A percentile compares a stretch with the other conserved stretches of the same genome.
These are phyloP conservation scores for Heptranchias perlo DNA, from an alignment of 2,113 vertebrate species.

Conservation along the genomic window DNA sequence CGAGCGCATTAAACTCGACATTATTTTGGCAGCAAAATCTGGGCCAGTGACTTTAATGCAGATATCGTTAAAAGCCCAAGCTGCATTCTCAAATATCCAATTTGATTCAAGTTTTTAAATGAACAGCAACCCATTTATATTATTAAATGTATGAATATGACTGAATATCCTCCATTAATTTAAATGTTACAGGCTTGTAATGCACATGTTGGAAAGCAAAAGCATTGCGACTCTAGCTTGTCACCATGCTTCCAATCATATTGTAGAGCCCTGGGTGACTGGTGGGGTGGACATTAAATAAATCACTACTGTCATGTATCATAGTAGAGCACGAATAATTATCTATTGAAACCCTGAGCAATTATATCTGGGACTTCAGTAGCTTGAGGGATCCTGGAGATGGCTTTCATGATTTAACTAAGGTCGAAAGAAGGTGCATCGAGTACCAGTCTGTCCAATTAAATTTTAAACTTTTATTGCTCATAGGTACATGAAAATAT, in stretches of 20 bases:
- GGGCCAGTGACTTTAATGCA: background rate
- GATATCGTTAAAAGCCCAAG: background rate
- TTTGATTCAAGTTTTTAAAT: background rate
- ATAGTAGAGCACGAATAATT: background rate
- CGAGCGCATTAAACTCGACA: no score
- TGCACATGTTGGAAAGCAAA: background rate
- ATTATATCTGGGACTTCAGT: background rate
- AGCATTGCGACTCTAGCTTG: background rate
- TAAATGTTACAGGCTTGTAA: background rate
- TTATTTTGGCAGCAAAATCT: no score
- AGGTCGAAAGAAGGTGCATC: background rate
- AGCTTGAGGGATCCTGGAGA: background rate
- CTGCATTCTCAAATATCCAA: background rate
- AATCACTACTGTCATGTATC: background rate
- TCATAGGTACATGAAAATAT: slow-evolving; percentile 11
- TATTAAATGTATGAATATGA: background rate
- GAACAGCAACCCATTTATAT: background rate
- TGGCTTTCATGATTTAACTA: background rate
- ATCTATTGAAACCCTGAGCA: background rate
- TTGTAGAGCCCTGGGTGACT: background rate
- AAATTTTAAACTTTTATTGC: background rate
- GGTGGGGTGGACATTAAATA: background rate
- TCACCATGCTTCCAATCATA: background rate
- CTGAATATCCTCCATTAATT: background rate
- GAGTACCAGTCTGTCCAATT: background rate